Evolutionary conservation across 2,888 invertebrate genomes (phyloP).

Genomic region (Cryptophagus acutangulus): DNA sequence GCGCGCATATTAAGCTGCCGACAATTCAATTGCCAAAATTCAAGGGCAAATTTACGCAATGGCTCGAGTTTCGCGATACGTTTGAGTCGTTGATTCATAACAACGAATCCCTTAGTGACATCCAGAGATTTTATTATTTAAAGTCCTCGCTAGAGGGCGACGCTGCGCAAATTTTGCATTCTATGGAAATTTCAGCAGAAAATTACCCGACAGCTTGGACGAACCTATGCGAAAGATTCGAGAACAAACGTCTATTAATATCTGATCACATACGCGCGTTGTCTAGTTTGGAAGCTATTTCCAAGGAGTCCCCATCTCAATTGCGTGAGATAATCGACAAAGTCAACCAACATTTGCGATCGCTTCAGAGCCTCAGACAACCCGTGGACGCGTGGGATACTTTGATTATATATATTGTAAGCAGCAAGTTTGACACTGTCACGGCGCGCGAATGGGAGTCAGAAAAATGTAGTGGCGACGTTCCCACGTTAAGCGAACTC

Average conservation of each 20-base stretch:
- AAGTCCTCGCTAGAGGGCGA: slow-evolving; percentile 3
- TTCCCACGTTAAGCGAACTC: slow-evolving; percentile 15
- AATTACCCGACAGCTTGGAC: slow-evolving; percentile 12
- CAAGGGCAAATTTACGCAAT: slow-evolving; percentile 11
- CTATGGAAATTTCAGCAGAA: slow-evolving; percentile 6
- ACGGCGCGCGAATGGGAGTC: slow-evolving; percentile 16
- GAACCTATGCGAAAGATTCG: slow-evolving; percentile 7
- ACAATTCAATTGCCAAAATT: slow-evolving; percentile 13
- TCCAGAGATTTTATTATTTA: slow-evolving; percentile 13
- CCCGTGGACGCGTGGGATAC: slow-evolving; percentile 12
- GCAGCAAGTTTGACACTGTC: slow-evolving; percentile 16
- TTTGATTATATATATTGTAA: slow-evolving; percentile 15
- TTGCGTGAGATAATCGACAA: slow-evolving; percentile 9
- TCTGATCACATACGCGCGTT: slow-evolving; percentile 12
- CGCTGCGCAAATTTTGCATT: slow-evolving; percentile 4
- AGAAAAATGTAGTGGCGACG: slow-evolving; percentile 5
- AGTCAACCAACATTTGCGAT: slow-evolving; percentile 7
- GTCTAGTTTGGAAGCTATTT: neutral
- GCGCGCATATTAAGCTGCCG: slow-evolving; percentile 13
- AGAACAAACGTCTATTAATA: slow-evolving; percentile 12
- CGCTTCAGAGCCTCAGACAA: slow-evolving; percentile 12
- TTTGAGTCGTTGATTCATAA: slow-evolving; percentile 11
- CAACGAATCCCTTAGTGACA: slow-evolving; percentile 3
- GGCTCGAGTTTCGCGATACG: slow-evolving; percentile 15
- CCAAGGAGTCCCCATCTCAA: slow-evolving; percentile 7